Evolutionary conservation across 2,888 invertebrate species (phyloP), one percentile per base, ranked within the genome.

Genomic region (Alcis repandata): DNA sequence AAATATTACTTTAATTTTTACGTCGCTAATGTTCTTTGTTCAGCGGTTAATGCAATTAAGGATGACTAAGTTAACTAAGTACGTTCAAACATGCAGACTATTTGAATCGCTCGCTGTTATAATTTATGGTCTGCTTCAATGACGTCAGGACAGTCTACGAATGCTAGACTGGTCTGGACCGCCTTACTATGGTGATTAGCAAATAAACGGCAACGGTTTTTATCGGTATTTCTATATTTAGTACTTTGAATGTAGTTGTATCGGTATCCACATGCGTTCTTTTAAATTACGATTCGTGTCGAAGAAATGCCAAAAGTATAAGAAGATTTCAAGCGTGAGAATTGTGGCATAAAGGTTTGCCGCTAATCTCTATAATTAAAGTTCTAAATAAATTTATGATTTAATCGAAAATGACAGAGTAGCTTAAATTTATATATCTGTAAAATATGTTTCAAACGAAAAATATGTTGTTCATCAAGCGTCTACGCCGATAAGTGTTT

Each of bases 401-500:
- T 38, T 40, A 0, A 22, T 20, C 10, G 9, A 15, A 52, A 53
- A 40, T 13, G 3, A 53, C 6, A 27, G 6, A 22, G 15, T 27
- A 40, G n/a, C 17, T 11, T 10, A 1, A 15, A 53, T n/a, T n/a
- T n/a, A n/a, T n/a, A n/a, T n/a, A n/a, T n/a, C n/a, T 15, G 1
- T 3, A 3, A 36, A 11, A 52, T 20, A 10, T 11, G 8, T 17
- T 15, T 51, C 4, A 17, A 51, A 19, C 56, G 51, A 62, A 67
- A 59, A 63, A 64, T 63, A 54, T 69, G 53, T 67, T 70, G 69
- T 27, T 57, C 48, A 63, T 70, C 62, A 59, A 58, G 20, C 63
- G 51, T 62, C 59, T 64, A 62, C 66, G 61, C 48, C 63, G 58
- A 68, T 59, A 71, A 67, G 68, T 71, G 59, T 76, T 76, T 72